Conservation (phyloP, 2,797 vertebrate species). For the Thunnus albacares region DNA sequence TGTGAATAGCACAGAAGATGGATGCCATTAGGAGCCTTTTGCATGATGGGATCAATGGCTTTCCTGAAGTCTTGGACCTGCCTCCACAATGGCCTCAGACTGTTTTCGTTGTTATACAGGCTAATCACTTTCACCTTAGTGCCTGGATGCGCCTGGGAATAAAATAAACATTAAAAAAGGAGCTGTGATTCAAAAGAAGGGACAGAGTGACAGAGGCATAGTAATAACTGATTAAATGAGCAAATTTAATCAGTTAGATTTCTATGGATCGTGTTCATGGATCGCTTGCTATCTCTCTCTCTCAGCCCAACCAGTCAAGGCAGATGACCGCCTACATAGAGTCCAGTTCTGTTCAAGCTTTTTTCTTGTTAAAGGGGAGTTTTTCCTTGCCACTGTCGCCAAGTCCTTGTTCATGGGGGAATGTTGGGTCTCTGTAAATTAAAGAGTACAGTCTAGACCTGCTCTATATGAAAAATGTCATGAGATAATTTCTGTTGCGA, state of each 20-base stretch:
- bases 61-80: slow-evolving; percentile 87
- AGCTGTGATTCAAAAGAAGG: background rate
- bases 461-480: no score
- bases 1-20: slow-evolving; percentile 93
- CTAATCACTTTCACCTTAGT: slow-evolving; percentile 87
- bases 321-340: no score
- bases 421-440: no score
- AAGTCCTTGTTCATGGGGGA: no score
- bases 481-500: no score
- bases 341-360: no score
- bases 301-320: no score
- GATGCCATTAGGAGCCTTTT: slow-evolving; percentile 83
- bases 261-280: no score
- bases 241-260: background rate
- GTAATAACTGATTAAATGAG: slow-evolving; percentile 23
- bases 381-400: no score
- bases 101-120: slow-evolving; percentile 83
- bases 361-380: no score
- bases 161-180: background rate
- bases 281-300: no score
- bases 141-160: slow-evolving; percentile 88
- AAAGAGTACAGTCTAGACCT: no score
- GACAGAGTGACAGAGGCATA: background rate
- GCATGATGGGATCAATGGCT: slow-evolving; percentile 83
- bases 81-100: slow-evolving; percentile 88